Evolutionary conservation across 2,888 invertebrate genomes (phyloP), one percentile per base, ranked within the genome.

Genomic region (Xanthostigma xanthostigma): DNA sequence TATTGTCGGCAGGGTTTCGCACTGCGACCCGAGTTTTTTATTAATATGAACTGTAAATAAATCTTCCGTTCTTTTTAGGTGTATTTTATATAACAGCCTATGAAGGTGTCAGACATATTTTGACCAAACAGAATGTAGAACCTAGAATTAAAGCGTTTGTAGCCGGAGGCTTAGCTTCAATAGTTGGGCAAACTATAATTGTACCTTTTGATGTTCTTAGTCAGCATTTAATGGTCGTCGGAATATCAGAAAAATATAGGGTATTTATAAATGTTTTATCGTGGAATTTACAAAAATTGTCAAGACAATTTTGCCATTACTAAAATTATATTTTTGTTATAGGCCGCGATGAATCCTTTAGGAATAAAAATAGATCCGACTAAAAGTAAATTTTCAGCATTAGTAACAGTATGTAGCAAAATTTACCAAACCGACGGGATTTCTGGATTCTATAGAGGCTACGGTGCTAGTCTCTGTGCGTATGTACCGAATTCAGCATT

Each of bases 401-500:
- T 88, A 0, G 61, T 74, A 13, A 84, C 86, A 56, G 84, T 96
- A 49, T 79, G 84, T 0, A 73, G 69, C 47, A 78, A 84, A 49
- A 86, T 96, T 55, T 83, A 93, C 65, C 70, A 74, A 46, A 71
- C 78, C 50, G 90, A 94, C 66, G 95, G 96, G 0, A 63, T 89
- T 3, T 64, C 73, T 49, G 96, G 96, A 1, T 96, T 93, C 67
- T 97, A 96, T 66, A 72, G 94, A 50, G 96, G 96, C 0, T 97
- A 95, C 63, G 73, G 84, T 33, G 92, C 95, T 1, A 95, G 95
- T 34, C 69, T 97, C 10, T 84, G 87, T 56, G 86, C 93, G 0
- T 96, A 93, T 65, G 94, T 94, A 42, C 95, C 96, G 11, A 95
- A 93, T 67, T 93, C 92, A 13, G 95, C 94, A n/a, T 75, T 95